phyloP scores from a whole-genome alignment of 1,140 invertebrate genomes.

The Frieseomelitta varia region DNA sequence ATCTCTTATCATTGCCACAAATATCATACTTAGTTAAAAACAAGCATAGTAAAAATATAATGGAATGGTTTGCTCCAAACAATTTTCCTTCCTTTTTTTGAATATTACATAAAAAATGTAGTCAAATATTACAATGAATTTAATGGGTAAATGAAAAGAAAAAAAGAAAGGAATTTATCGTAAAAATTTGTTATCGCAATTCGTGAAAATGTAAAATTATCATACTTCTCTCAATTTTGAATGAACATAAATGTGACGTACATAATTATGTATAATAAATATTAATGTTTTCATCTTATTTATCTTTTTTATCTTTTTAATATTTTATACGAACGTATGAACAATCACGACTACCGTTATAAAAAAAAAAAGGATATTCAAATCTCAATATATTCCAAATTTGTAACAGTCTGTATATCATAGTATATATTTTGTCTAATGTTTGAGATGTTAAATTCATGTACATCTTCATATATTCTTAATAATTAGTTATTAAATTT shows the following conservation, averaged over 20 bases:
- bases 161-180: conserved; percentile 5
- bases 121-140: conserved; percentile 29
- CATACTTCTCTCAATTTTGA: conserved; percentile 25
- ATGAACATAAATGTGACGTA: background rate
- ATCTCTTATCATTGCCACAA: background rate
- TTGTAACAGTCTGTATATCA: conserved; percentile 21
- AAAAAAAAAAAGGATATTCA: conserved; percentile 18
- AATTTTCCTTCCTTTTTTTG: conserved; percentile 21
- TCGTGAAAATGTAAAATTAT: background rate
- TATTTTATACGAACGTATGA: conserved; percentile 29
- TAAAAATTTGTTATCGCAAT: conserved; percentile 25
- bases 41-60: conserved; percentile 40
- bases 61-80: conserved; percentile 50
- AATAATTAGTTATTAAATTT: background rate
- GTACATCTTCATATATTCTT: conserved; percentile 13
- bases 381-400: conserved; percentile 40
- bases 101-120: conserved; percentile 23
- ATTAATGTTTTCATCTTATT: conserved; percentile 12
- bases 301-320: background rate
- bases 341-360: conserved; percentile 31
- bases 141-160: background rate
- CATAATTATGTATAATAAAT: conserved; percentile 45
- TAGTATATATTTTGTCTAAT: conserved; percentile 16
- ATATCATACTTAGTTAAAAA: conserved; percentile 21
- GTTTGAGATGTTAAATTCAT: conserved; percentile 23